Base-by-base conservation (phyloP, 1,140 invertebrate species). In the Anadara kagoshimensis region DNA sequence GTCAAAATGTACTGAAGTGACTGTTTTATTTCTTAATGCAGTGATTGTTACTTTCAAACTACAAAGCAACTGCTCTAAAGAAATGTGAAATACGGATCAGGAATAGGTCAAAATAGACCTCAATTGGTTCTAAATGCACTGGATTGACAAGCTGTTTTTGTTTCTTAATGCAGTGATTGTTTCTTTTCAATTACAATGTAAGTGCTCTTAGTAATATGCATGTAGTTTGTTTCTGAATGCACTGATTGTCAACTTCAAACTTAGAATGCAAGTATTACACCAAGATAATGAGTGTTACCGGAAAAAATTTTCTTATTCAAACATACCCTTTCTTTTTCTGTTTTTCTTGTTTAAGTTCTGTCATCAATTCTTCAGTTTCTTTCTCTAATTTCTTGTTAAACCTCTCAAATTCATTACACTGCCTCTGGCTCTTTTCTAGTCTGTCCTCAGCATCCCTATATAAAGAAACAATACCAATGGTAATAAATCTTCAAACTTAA, bases 381-480 rank as follows among this genome's bases (percentile, higher is more conserved):
- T 76, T 58, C 62, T 80, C 69, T 20, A 65, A 65, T n/a, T 80
- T 68, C 47, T 79, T 75, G n/a, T 78, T 44, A 29, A 80, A 73
- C 18, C 75, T 70, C 22, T 84, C 74, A 12, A 77, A 59, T 26
- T 78, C 68, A 51, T 65, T 65, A n/a, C 73, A 26, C 57, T 80
- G 74, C 53, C 69, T 62, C 59, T 83, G 80, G 57, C 78, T 71
- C 44, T 80, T 78, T 29, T 84, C 81, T 73, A 73, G 80, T 45
- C 83, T 70, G 36, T 83, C 82, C 59, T 87, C 85, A 20, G 85
- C 84, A 57, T 82, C 78, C 54, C 86, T 86, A 59, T 10, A 73
- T 67, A 51, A 67, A 56, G 41, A 41, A 24, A 63, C 8, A 69
- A n/a, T 16, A 57, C 1, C 11, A 43, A 26, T 14, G 49, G 10